Evolutionary conservation across 2,888 invertebrate genomes (phyloP).

Genomic region (Micropterix aruncella): DNA sequence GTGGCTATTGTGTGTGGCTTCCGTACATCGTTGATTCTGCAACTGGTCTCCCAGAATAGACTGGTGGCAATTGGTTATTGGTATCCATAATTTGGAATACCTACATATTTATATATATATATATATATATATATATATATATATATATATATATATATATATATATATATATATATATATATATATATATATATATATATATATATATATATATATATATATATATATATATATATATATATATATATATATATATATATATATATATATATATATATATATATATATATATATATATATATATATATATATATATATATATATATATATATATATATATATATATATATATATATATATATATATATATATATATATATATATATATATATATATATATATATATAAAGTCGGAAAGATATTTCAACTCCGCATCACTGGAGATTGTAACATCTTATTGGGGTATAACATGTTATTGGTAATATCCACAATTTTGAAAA

Average conservation of each 20-base stretch:
- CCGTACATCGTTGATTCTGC: too few relatives aligned
- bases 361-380: not conserved
- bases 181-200: not conserved
- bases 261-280: not conserved
- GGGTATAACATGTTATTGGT: too few relatives aligned
- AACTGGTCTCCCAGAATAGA: too few relatives aligned
- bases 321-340: slow-evolving; percentile 3
- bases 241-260: not conserved
- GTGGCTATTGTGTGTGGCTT: too few relatives aligned
- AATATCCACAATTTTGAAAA: too few relatives aligned
- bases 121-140: not conserved
- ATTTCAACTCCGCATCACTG: too few relatives aligned
- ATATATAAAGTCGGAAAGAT: not conserved
- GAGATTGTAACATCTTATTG: too few relatives aligned
- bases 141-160: not conserved
- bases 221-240: not conserved
- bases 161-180: not conserved
- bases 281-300: not conserved
- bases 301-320: not conserved
- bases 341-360: slow-evolving; percentile 3
- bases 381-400: not conserved
- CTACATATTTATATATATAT: not conserved
- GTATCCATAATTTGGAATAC: too few relatives aligned
- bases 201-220: not conserved
- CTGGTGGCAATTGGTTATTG: too few relatives aligned